Percentiles rank a stretch among this genome's conserved stretches.
Evolutionary conservation across 2,113 vertebrate genomes (phyloP).

Genomic region (Zosterops hypoxanthus): DNA sequence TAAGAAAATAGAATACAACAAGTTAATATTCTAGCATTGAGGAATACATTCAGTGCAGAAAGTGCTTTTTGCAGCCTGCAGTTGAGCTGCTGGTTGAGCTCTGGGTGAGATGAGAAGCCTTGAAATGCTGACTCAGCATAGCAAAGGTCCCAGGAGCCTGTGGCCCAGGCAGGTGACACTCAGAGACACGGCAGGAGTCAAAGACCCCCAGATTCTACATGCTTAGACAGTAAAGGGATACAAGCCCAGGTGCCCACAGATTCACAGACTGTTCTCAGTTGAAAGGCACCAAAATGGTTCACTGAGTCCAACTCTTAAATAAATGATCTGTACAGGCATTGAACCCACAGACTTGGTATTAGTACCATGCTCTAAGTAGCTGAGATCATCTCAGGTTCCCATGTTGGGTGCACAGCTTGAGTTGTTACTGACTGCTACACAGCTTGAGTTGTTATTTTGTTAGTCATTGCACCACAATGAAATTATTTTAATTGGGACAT

Average conservation of each 20-base stretch:
- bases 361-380: background rate
- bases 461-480: background rate
- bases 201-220: background rate
- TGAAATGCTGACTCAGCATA: background rate
- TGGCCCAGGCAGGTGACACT: background rate
- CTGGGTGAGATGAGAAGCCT: background rate
- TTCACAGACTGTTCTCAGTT: background rate
- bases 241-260: background rate
- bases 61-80: background rate
- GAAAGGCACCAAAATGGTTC: background rate
- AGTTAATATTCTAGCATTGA: background rate
- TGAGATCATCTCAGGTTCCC: background rate
- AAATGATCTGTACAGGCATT: background rate
- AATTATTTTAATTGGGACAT: background rate
- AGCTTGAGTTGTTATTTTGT: background rate
- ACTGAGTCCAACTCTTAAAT: background rate
- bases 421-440: too few species aligned
- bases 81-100: background rate
- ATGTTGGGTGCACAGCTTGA: background rate
- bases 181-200: fast-evolving
- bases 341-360: too few species aligned
- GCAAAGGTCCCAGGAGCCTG: background rate
- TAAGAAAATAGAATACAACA: background rate
- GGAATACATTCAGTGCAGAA: background rate
- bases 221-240: background rate